Percentiles rank a stretch among this genome's conserved stretches.
These are phyloP conservation scores for Pipistrellus pipistrellus DNA, from an alignment of 2,797 vertebrate species.

Conservation along the genomic window DNA sequence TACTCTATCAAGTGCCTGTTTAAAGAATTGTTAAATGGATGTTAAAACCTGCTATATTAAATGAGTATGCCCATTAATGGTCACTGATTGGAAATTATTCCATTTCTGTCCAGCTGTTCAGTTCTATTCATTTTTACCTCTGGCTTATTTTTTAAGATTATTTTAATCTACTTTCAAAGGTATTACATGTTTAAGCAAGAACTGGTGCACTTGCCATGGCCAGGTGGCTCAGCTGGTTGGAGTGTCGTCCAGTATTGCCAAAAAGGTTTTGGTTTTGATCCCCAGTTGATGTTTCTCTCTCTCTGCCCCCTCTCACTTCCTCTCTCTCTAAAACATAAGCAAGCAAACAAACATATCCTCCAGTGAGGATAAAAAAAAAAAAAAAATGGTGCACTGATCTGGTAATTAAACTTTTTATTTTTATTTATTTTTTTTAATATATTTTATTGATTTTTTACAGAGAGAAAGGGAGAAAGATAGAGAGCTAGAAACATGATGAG, in stretches of 20 bases:
- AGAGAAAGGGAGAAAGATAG: too few species aligned
- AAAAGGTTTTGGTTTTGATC: background rate
- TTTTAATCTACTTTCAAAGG: conserved; percentile 74
- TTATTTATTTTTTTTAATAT: too few species aligned
- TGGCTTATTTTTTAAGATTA: conserved; percentile 18
- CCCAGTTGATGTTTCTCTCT: background rate
- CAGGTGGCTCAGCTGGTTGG: background rate
- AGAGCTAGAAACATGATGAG: too few species aligned
- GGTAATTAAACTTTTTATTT: conserved; percentile 56
- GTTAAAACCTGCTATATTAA: conserved; percentile 51
- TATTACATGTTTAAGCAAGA: conserved; percentile 61
- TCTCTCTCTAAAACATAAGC: background rate
- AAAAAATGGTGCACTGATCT: conserved; percentile 32
- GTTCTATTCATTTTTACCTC: conserved; percentile 47
- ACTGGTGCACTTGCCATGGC: background rate
- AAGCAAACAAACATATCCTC: background rate
- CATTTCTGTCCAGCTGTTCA: conserved; percentile 59
- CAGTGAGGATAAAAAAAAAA: background rate
- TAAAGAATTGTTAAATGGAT: conserved; percentile 76
- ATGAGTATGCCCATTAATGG: conserved; percentile 70
- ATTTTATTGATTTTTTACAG: too few species aligned
- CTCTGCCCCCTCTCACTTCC: too few species aligned
- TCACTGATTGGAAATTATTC: conserved; percentile 64
- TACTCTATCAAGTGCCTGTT: conserved; percentile 86
- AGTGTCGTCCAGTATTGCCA: background rate